Base-by-base conservation (phyloP, 1,140 invertebrate genomes). In the Lamellibrachia luymesi region DNA sequence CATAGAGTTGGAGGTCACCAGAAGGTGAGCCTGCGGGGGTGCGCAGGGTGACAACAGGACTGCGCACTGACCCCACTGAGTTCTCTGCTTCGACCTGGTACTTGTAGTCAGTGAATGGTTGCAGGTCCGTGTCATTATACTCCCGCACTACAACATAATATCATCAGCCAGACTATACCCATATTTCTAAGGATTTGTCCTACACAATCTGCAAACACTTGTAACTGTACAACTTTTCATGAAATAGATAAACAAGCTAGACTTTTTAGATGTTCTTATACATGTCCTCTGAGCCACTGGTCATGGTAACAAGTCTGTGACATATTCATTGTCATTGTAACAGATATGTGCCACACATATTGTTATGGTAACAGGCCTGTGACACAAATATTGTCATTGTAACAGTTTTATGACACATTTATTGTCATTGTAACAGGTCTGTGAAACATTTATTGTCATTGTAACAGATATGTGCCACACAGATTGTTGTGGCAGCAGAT, bases 21-120 rank as follows among this genome's bases (percentile, higher is more conserved):
- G 93, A 94, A 27, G 96, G 96, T 22, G 91, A 90, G 2, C 95
- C 95, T 10, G 95, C 94, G 22, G 95, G 93, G 10, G 96, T 96
- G 51, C 94, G 93, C 93, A 95, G 95, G 6, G 95, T 94, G 2
- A 95, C 94, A 4, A 94, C 90, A 17, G 95, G 93, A 94, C 96
- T 96, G 2, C 90, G 80, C 10, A 94, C 94, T 90, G 93, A 94
- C 13, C 96, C 96, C 92, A 94, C 94, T 17, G 94, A 95, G 94
- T 96, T 96, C n/a, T 93, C 92, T 2, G 95, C 95, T 92, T 96
- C 95, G 56, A 96, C 93, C 7, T 94, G 90, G 93, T 96, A 96
- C 4, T 94, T 94, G 92, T 96, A 96, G 17, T 94, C 93, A 17
- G 95, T 95, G 93, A 94, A 96, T 0, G 96, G 95, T 10, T 91